Base-by-base conservation (phyloP, 2,888 invertebrate genomes). In the Allacma fusca region DNA sequence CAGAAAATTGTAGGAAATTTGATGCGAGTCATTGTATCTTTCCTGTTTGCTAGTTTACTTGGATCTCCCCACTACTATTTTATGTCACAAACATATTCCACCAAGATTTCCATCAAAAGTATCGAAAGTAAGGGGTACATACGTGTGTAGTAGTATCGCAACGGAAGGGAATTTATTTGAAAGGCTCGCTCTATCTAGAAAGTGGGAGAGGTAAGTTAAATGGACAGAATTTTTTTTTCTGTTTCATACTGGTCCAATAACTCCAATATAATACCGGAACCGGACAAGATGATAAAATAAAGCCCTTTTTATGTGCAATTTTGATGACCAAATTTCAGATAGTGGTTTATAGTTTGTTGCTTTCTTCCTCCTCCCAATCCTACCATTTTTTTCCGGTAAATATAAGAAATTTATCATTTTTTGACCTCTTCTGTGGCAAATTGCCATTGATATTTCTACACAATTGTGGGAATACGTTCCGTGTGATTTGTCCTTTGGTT, bases 281-380 rank as follows among this genome's bases (percentile, higher is more conserved):
- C 40, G 70, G 19, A 50, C 44, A 24, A 40, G 50, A 70, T 70
- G 50, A 68, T 68, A 70, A 70, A 70, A 70, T 24, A 44, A 24
- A 24, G n/a, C 70, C 44, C 69, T 24, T 23, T 34, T 43, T 70
- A 70, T 70, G 50, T 50, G 34, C 70, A 70, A 70, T 70, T 70
- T 70, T 70, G 68, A 70, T 44, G 70, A 70, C 70, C 50, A 44
- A 70, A 70, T 34, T 70, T 50, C 26, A 70, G 70, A 70, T 68
- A 40, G 28, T 23, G 62, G 62, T 62, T 62, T 62, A 62, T 21
- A 62, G 62, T 62, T 62, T 62, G 12, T 24, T 62, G n/a, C 13
- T 62, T 62, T 23, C 62, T 62, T 62, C 24, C 12, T 4, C 4
- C 26, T 62, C 24, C n/a, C 62, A 50, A 50, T 2, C 1, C n/a